Evolutionary conservation across 1,140 invertebrate species (phyloP).

Genomic region (Protaetia brevitarsis): DNA sequence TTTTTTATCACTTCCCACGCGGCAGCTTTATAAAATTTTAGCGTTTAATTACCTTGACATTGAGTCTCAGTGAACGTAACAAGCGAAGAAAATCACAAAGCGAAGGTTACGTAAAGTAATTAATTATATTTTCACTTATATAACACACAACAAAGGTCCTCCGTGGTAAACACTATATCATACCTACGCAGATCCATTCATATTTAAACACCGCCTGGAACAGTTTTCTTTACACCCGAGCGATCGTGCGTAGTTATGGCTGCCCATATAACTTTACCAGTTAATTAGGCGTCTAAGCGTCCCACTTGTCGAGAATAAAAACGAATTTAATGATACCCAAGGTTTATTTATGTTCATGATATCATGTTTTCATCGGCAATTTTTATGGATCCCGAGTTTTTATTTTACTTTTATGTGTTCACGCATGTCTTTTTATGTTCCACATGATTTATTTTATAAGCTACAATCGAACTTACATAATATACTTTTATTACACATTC

Average conservation of each 20-base stretch:
- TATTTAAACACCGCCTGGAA: not conserved
- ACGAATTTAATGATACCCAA: not conserved
- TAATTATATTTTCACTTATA: conserved; percentile 11
- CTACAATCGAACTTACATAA: too few relatives aligned
- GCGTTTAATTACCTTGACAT: conserved; percentile 1
- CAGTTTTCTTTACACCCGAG: conserved; percentile 9
- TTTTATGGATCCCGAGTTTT: not conserved
- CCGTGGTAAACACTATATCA: not conserved
- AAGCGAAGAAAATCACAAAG: conserved; percentile 6
- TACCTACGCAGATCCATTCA: not conserved
- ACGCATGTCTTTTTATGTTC: too few relatives aligned
- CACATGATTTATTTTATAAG: too few relatives aligned
- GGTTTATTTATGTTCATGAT: not conserved
- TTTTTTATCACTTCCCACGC: not conserved
- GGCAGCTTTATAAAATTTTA: not conserved
- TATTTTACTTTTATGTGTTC: too few relatives aligned
- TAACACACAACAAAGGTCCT: not conserved
- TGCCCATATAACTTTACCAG: not conserved
- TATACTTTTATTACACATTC: too few relatives aligned
- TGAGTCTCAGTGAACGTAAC: conserved; percentile 2
- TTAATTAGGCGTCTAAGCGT: not conserved
- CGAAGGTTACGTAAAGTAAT: not conserved
- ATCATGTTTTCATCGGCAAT: not conserved
- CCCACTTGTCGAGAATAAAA: not conserved
- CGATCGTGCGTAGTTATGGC: not conserved